Conservation (phyloP, 2,797 vertebrate genomes). For the Columba guinea region DNA sequence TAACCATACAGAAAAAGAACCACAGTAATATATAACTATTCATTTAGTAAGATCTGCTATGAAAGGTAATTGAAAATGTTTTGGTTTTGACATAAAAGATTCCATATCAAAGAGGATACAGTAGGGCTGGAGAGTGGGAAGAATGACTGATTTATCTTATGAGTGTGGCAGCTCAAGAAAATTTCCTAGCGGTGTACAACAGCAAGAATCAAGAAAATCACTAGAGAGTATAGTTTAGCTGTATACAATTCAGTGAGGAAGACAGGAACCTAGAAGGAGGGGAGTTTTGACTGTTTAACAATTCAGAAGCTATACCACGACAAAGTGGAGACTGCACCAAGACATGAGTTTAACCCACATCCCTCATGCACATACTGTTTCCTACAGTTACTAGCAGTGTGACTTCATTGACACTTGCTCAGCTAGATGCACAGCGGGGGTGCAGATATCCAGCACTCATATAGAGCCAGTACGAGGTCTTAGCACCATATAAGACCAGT, state of each 20-base stretch:
- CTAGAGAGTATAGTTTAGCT: not conserved
- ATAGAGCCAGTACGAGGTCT: not conserved
- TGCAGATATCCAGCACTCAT: not conserved
- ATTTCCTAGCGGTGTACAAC: not conserved
- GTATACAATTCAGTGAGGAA: not conserved
- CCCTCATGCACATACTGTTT: not conserved
- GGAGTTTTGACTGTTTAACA: not conserved
- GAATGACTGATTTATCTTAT: not conserved
- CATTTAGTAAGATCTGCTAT: not conserved
- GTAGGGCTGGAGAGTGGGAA: not conserved
- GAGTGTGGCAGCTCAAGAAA: not conserved
- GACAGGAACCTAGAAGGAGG: not conserved
- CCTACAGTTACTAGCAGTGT: not conserved
- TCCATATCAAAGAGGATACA: not conserved
- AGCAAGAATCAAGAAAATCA: not conserved
- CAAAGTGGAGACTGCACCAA: not conserved
- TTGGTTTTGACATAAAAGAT: not conserved
- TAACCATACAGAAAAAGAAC: not conserved
- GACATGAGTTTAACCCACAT: not conserved
- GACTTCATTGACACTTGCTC: not conserved
- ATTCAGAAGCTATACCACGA: not conserved
- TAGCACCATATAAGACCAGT: not conserved
- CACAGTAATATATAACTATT: not conserved
- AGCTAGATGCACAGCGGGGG: not conserved
- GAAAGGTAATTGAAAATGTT: not conserved